Evolutionary conservation across 2,113 vertebrate species (phyloP).

Genomic region (Rousettus leschenaultii): DNA sequence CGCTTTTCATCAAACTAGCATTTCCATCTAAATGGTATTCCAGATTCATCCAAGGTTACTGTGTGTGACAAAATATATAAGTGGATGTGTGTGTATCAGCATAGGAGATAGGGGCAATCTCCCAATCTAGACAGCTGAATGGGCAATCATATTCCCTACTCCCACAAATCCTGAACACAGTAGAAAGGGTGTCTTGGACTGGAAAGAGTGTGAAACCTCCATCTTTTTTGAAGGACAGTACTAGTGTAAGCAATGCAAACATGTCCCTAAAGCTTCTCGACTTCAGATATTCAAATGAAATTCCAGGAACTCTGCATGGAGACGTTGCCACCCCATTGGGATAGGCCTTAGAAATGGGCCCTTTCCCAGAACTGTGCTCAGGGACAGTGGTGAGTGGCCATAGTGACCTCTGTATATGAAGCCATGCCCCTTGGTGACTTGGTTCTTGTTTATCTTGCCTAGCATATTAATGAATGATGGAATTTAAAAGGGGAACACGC

Average conservation of each 20-base stretch:
- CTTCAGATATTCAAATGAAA: conserved; percentile 21
- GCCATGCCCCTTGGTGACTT: neutral
- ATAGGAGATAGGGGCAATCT: neutral
- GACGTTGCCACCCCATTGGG: neutral
- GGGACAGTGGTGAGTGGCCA: neutral
- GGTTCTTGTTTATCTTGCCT: conserved; percentile 6
- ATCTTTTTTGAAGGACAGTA: conserved; percentile 3
- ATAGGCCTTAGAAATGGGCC: neutral
- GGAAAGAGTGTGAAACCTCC: neutral
- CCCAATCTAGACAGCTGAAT: neutral
- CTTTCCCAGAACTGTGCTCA: conserved; percentile 40
- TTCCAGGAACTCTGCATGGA: conserved; percentile 25
- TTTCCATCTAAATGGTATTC: conserved; percentile 14
- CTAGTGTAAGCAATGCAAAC: neutral
- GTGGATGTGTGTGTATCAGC: neutral
- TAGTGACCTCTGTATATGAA: neutral
- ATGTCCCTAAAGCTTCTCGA: conserved; percentile 8
- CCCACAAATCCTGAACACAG: neutral
- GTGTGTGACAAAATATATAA: neutral
- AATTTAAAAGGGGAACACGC: neutral
- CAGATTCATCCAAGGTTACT: neutral
- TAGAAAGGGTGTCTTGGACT: neutral
- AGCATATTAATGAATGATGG: neutral
- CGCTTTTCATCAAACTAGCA: neutral
- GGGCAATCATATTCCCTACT: neutral